These are phyloP conservation scores for Tetramorium bicarinatum DNA, from an alignment of 2,888 invertebrate genomes.

Conservation along the genomic window DNA sequence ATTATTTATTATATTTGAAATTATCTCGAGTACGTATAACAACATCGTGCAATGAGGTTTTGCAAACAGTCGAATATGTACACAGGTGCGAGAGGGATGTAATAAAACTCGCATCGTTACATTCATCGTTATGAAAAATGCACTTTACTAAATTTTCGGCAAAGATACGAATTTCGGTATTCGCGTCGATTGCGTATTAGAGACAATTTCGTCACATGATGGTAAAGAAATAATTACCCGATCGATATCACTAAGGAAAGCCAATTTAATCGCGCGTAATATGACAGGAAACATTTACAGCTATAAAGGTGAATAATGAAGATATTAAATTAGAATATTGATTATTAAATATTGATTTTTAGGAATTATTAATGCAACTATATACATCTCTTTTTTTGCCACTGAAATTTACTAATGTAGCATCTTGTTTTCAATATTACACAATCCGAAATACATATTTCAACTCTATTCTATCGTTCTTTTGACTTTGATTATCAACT, in stretches of 20 bases:
- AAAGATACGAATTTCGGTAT: not conserved
- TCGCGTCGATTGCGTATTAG: not conserved
- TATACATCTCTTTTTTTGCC: not conserved
- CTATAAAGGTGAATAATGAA: not conserved
- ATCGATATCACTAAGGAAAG: not conserved
- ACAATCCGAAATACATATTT: not conserved
- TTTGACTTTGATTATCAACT: not conserved
- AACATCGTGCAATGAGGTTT: not conserved
- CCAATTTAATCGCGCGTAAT: slow-evolving; percentile 10
- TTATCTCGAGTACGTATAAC: not conserved
- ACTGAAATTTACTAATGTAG: not conserved
- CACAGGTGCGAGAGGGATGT: slow-evolving; percentile 2
- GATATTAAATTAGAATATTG: slow-evolving; percentile 5
- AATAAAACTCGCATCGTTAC: slow-evolving; percentile 8
- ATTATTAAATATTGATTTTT: not conserved
- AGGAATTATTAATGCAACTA: not conserved
- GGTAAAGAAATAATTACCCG: slow-evolving; percentile 32
- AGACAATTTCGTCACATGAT: slow-evolving; percentile 9
- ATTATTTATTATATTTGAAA: not conserved
- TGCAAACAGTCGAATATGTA: not conserved
- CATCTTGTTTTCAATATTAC: not conserved
- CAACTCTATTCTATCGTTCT: not conserved
- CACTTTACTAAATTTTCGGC: slow-evolving; percentile 15
- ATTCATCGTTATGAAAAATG: not conserved
- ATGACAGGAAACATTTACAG: not conserved